Base-by-base conservation (phyloP, 1,140 invertebrate species). In the Notospermus geniculatus region DNA sequence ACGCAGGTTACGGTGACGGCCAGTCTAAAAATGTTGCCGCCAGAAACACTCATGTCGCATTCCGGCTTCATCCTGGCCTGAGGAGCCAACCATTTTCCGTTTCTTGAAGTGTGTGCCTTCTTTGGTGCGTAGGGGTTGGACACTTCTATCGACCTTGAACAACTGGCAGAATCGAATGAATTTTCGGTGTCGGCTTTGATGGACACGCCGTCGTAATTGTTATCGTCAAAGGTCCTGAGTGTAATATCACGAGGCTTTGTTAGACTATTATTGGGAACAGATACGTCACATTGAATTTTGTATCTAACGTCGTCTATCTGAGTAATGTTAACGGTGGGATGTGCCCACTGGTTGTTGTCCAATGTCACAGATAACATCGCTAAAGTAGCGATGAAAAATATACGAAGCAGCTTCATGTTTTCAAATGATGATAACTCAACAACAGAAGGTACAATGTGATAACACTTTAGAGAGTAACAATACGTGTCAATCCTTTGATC, bases 221-320 rank as follows among this genome's bases (percentile, higher is more conserved):
- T 50, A n/a, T 50, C 46, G 46, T 50, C 46, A n/a, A 50, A 50
- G 5, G n/a, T 50, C 4, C n/a, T 50, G 5, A 50, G n/a, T 23
- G n/a, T n/a, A 7, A 50, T 23, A 9, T 9, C 9, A n/a, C n/a
- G 46, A 7, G 46, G 46, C n/a, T 50, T 50, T 9, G n/a, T 5
- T n/a, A n/a, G n/a, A 4, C 32, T 36, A 15, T 15, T 15, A 5
- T 50, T 27, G 5, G 25, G 19, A 7, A 50, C n/a, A n/a, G 4
- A 5, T n/a, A 50, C 25, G n/a, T 50, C 25, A 50, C 46, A 50
- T 5, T 50, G 4, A 9, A 50, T 27, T 27, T 9, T 50, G n/a
- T 50, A 50, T 19, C 19, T 4, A 5, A 50, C 46, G 5, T 7
- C n/a, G 25, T 50, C 46, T n/a, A 50, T n/a, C 4, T 5, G 5